Base-by-base conservation (phyloP, 1,140 invertebrate genomes). In the Asbolus verrucosus region DNA sequence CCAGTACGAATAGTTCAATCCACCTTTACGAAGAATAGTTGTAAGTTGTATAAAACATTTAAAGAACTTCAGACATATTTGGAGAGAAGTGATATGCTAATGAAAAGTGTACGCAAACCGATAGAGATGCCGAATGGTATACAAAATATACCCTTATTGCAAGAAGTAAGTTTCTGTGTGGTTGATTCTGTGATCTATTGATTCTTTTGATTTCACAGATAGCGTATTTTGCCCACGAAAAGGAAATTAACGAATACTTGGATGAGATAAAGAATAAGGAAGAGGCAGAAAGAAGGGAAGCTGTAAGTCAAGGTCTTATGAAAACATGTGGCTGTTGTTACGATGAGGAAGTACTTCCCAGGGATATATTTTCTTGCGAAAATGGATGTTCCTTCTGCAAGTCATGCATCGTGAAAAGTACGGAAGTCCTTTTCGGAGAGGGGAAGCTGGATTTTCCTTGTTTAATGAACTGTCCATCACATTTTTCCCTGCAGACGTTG, bases 341-440 rank as follows among this genome's bases (percentile, higher is more conserved):
- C 75, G 84, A 86, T 41, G 84, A 88, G 46, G 86, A 89, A 73
- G 83, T 86, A 30, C 78, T 90, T 30, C 83, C 85, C 31, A 85
- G 86, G 46, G 88, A 90, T 70, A 84, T 85, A 79, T 79, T 79
- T 1, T 72, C 76, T 0, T 90, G 89, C 75, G 80, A 82, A 11
- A 83, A 85, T 33, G 85, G 83, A 1, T 88, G 89, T 78, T 33
- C 85, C 8, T 89, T 89, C 78, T 90, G 88, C 77, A 83, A 84
- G 60, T 77, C 82, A 0, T 90, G 89, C 75, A 82, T 90, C 8
- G 72, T 80, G 30, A 81, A 76, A 67, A 81, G 82, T 15, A 82
- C 82, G 0, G 84, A 88, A 73, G 78, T 82, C 8, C 81, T 79
- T 4, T 82, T 90, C 50, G 85, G 84, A 8, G 82, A 88, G 16